These are phyloP conservation scores for Brachyalestes nurse DNA, from an alignment of 2,797 vertebrate genomes.

Conservation along the genomic window DNA sequence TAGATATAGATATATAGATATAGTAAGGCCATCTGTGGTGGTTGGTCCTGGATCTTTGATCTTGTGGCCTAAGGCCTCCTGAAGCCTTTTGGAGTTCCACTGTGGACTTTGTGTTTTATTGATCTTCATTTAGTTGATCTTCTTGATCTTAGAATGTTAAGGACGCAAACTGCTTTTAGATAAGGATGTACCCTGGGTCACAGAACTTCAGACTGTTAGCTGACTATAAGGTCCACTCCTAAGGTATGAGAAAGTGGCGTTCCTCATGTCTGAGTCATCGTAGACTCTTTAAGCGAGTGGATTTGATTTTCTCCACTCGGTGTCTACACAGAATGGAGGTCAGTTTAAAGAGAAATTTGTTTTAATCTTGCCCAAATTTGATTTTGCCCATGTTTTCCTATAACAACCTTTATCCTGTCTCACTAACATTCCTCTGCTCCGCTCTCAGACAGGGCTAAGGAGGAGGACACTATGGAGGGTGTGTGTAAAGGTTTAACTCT, in stretches of 20 bases:
- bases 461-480: slow-evolving; percentile 81
- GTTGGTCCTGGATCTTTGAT: no score
- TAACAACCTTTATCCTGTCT: slow-evolving; percentile 5
- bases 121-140: no score
- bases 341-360: not conserved
- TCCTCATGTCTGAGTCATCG: not conserved
- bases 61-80: no score
- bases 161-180: no score
- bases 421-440: slow-evolving; percentile 6
- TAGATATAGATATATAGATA: no score
- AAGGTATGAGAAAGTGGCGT: not conserved
- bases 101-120: no score
- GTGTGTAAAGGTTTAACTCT: slow-evolving; percentile 75
- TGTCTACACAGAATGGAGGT: not conserved
- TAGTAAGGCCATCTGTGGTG: no score
- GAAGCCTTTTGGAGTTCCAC: no score
- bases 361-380: not conserved
- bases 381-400: not conserved
- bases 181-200: no score
- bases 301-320: not conserved
- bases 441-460: slow-evolving; percentile 75
- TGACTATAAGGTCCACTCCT: not conserved
- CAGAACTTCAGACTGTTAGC: not conserved
- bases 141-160: no score
- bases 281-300: not conserved